Percentiles rank a stretch among this genome's conserved stretches.
phyloP scores from a whole-genome alignment of 2,113 vertebrate genomes.

The Daubentonia madagascariensis region DNA sequence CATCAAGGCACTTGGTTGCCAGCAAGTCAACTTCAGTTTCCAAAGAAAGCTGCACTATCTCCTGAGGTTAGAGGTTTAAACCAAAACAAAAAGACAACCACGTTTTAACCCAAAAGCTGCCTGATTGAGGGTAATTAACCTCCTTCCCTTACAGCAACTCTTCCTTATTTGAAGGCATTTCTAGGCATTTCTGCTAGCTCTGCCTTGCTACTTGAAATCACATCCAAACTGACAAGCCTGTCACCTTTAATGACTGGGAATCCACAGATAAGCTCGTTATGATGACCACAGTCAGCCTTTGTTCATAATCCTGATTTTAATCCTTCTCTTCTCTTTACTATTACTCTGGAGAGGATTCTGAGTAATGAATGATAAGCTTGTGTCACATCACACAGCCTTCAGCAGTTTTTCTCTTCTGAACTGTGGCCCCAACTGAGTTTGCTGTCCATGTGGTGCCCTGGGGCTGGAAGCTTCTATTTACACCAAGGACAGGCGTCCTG shows the following conservation, averaged over 20 bases:
- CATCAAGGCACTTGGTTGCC: not conserved
- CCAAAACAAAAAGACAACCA: not conserved
- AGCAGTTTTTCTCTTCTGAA: not conserved
- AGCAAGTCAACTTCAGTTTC: not conserved
- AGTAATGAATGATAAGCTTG: not conserved
- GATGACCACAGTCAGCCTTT: not conserved
- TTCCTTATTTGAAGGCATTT: not conserved
- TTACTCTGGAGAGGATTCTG: not conserved
- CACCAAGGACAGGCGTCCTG: too few relatives aligned
- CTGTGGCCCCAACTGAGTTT: not conserved
- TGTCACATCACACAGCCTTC: not conserved
- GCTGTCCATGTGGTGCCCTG: accelerated
- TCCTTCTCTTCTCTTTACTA: not conserved
- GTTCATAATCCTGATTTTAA: not conserved
- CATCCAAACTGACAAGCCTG: not conserved
- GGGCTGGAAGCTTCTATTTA: not conserved
- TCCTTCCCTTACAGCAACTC: not conserved
- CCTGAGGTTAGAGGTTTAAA: slow-evolving; percentile 5
- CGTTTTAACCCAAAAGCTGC: not conserved
- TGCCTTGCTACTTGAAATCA: not conserved
- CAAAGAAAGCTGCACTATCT: not conserved
- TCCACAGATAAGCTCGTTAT: not conserved
- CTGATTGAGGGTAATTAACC: not conserved
- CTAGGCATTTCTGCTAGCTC: not conserved
- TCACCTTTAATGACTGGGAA: not conserved